Percentiles rank a stretch among this genome's conserved stretches.
phyloP scores from a whole-genome alignment of 1,140 invertebrate genomes.

The Latrodectus geometricus region DNA sequence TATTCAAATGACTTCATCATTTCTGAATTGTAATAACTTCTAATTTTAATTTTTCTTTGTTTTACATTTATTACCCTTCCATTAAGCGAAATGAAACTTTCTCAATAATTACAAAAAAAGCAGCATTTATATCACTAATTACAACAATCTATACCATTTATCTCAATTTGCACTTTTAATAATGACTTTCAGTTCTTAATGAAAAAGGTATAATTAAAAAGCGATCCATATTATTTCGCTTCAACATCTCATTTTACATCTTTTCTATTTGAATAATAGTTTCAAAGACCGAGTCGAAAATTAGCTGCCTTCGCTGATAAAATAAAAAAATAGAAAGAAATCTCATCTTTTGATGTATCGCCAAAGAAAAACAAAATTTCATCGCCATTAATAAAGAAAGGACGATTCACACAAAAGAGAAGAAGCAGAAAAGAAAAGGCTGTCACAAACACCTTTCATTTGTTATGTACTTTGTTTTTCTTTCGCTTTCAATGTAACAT shows the following conservation, averaged over 20 bases:
- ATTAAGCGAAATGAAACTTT: too few species aligned
- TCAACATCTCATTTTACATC: background rate
- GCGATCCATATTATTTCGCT: background rate
- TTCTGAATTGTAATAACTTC: too few species aligned
- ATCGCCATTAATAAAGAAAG: background rate
- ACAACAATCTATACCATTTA: background rate
- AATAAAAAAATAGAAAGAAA: background rate
- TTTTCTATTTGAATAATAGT: background rate
- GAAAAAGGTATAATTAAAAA: background rate
- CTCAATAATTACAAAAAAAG: too few species aligned
- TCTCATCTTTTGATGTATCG: background rate
- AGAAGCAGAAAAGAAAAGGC: background rate
- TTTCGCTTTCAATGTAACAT: background rate
- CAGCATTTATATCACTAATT: too few species aligned
- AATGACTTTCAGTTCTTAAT: background rate
- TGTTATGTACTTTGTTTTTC: background rate
- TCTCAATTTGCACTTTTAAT: background rate
- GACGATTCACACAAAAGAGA: background rate
- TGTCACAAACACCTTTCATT: conserved; percentile 1
- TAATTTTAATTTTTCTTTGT: too few species aligned
- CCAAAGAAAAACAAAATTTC: background rate
- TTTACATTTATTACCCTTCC: too few species aligned
- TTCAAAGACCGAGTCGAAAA: background rate
- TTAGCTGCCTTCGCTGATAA: background rate
- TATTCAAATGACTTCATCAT: too few species aligned